Percentiles rank a stretch among this genome's conserved stretches.
Evolutionary conservation across 2,888 invertebrate genomes (phyloP).

Genomic region (Coelinius sp.): DNA sequence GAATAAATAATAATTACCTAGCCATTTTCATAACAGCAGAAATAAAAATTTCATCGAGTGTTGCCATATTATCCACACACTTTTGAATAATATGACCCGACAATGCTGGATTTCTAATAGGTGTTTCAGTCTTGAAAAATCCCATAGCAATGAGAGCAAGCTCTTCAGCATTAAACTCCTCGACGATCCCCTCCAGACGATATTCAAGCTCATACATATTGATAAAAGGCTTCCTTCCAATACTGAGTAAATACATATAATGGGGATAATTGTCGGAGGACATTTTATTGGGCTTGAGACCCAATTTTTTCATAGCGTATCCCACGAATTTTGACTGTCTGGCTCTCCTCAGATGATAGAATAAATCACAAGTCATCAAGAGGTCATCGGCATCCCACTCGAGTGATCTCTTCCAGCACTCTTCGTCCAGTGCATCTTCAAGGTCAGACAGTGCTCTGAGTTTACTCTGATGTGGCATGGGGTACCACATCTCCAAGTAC

Average conservation of each 20-base stretch:
- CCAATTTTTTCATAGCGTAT: conserved; percentile 73
- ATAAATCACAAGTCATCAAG: conserved; percentile 76
- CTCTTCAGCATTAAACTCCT: conserved; percentile 77
- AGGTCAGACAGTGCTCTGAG: conserved; percentile 76
- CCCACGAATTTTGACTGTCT: conserved; percentile 74
- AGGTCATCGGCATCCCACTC: conserved; percentile 74
- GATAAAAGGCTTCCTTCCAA: conserved; percentile 73
- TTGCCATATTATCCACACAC: conserved; percentile 72
- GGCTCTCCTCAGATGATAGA: conserved; percentile 76
- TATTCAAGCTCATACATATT: conserved; percentile 80
- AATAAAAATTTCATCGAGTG: conserved; percentile 77
- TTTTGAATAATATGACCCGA: conserved; percentile 73
- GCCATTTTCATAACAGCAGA: conserved; percentile 77
- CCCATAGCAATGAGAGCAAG: conserved; percentile 82
- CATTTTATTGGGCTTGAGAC: conserved; percentile 75
- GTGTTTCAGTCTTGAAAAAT: conserved; percentile 83
- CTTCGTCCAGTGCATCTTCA: conserved; percentile 79
- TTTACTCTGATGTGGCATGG: conserved; percentile 68
- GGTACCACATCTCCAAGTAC: conserved; percentile 73
- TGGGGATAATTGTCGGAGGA: conserved; percentile 78
- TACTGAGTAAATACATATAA: conserved; percentile 78
- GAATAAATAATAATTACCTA: conserved; percentile 48
- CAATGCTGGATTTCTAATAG: conserved; percentile 73
- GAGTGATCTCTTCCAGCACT: conserved; percentile 73
- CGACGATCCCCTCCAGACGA: conserved; percentile 72